Base-by-base conservation (phyloP, 2,888 invertebrate species). In the Stictocephala bisonia region DNA sequence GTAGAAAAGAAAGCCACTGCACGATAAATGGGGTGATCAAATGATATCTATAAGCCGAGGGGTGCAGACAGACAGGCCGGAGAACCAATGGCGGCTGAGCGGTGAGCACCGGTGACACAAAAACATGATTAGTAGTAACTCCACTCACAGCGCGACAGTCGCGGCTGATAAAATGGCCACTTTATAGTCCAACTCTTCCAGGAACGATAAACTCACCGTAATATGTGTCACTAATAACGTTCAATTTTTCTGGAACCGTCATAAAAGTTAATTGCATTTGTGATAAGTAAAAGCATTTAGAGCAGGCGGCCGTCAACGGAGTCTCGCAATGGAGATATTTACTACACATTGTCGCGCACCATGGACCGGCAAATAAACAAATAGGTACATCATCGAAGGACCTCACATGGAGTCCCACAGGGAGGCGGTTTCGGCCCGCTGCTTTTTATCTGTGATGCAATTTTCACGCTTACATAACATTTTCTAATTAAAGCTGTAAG, bases 201-300 rank as follows among this genome's bases (percentile, higher is more conserved):
- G 27, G 64, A 64, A 64, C 64, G 64, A 64, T 64, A 64, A 44
- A 64, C 44, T 44, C 64, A 27, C 27, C 64, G 41, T 40, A 41
- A 40, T 44, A 64, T 64, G 64, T 64, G 64, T 64, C 64, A 64
- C 64, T 64, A 64, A 64, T 64, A 64, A 64, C 64, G 64, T 35
- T 44, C 64, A 44, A 64, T 64, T 64, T 64, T 64, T 64, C 64
- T 64, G 64, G 64, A 64, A 64, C 22, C 18, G 64, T 44, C 64
- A 44, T 64, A 64, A 64, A 64, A 64, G 64, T 64, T 64, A 64
- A 64, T 64, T 64, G 64, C 64, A 24, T 64, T 40, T 64, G 64
- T 64, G 64, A 64, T 64, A 64, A 64, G 64, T 64, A 40, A 64
- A 64, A 64, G 64, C 64, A 64, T 64, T 64, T 41, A 64, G 64